Evolutionary conservation across 2,888 invertebrate species (phyloP), one percentile per base, ranked within the genome.

Genomic region (Sarcophaga carnaria): DNA sequence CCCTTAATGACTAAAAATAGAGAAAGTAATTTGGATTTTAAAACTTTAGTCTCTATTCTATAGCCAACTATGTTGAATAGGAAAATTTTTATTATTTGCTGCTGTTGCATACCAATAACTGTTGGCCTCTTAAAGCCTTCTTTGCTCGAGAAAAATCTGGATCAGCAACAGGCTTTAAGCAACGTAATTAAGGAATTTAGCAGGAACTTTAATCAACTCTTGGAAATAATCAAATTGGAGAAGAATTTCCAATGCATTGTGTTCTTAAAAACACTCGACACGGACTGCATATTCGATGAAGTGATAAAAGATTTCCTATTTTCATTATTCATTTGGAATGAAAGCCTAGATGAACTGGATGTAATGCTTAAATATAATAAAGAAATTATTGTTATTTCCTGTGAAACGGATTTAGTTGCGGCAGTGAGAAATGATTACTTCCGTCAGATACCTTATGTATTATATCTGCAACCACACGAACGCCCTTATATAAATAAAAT

Each of bases 161-260:
- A 27, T 11, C 20, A 37, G 2, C 59, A 67, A 8, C 17, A 20
- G 17, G 11, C 27, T 2, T 8, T 17, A 27, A 71, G 17, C 4
- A 4, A n/a, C 1, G 17, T 10, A n/a, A 27, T 59, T 3, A n/a
- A 10, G 17, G 17, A 59, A 59, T 59, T 71, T 17, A 14, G 27
- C 1, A 6, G n/a, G 2, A 71, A 71, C 17, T 27, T 71, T 11
- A 8, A 54, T 0, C 25, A 17, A 54, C 17, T 71, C 4, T 71
- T 71, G 11, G n/a, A 14, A 12, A 27, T n/a, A 54, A 71, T 71
- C n/a, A 20, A 71, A 59, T 59, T 27, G 20, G 17, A 71, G 27
- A 59, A 14, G 11, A 59, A 54, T 17, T 71, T 17, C 17, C 12
- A 71, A 22, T 71, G 59, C 59, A 59, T 71, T 27, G 14, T 59